Evolutionary conservation across 2,113 vertebrate genomes (phyloP).

Genomic region (Strigops habroptila): DNA sequence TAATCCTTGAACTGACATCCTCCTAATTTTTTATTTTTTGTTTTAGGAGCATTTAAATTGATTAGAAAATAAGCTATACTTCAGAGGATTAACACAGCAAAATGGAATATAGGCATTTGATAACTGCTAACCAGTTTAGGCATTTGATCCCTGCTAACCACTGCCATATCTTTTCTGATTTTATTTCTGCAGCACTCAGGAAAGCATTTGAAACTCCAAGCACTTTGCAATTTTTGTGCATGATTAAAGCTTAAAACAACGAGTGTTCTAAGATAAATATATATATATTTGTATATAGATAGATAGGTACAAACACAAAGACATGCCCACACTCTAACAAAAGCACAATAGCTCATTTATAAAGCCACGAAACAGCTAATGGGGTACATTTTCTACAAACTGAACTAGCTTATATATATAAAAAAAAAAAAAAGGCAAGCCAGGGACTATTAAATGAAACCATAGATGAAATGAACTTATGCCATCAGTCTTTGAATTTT

Average conservation of each 20-base stretch:
- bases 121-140: background rate
- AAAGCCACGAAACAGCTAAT: background rate
- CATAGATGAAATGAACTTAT: constrained; percentile 25
- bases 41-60: background rate
- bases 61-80: background rate
- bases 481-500: constrained; percentile 52
- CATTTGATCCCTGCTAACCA: background rate
- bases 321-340: background rate
- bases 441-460: constrained; percentile 43
- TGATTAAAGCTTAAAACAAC: constrained; percentile 31
- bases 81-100: background rate
- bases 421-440: background rate
- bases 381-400: background rate
- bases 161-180: background rate
- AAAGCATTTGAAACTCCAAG: constrained; percentile 13
- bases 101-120: background rate
- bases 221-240: background rate
- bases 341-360: constrained; percentile 27
- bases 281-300: background rate
- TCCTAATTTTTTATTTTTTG: background rate
- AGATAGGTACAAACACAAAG: background rate
- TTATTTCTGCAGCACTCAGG: constrained; percentile 26
- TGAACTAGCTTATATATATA: background rate
- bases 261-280: constrained; percentile 6
- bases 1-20: background rate